Evolutionary conservation across 1,140 invertebrate genomes (phyloP), one percentile per base, ranked within the genome.

Genomic region (Liolophura sinensis): DNA sequence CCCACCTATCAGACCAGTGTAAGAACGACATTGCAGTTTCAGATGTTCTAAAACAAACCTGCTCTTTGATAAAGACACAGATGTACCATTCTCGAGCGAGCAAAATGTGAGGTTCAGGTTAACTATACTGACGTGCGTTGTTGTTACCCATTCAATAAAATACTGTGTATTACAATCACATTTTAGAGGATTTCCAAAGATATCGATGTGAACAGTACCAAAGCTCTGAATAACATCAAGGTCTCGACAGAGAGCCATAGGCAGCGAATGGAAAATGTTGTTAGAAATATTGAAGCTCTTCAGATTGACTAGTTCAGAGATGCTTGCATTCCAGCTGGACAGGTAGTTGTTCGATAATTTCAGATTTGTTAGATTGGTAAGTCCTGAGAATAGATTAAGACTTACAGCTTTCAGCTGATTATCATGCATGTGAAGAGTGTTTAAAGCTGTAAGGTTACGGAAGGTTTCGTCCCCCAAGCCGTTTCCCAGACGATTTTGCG

Each of bases 241-340:
- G 12, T 40, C 58, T 7, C 24, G 15, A 18, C 60, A 50, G n/a
- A 59, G 20, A 18, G 18, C 49, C 20, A 3, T 1, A 22, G n/a
- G 50, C 14, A 66, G 25, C 22, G 9, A 52, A 1, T 31, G 15
- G 25, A 66, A 20, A 1, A 54, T 22, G 64, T 66, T 66, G 51
- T 66, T 31, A 22, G 64, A 66, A 7, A 66, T 22, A 24, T 66
- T 51, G 15, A 66, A 59, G 27, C 22, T 20, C 1, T 49, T 24
- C 1, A 66, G 50, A 40, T 60, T 61, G 31, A 40, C 9, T 9
- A 40, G 9, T 40, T 9, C 31, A 40, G 31, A 5, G 31, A 40
- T 40, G 31, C 9, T 40, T 40, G 31, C 9, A 40, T 40, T 40
- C 31, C 31, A 40, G 31, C 31, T 40, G 31, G 31, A 40, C 31